Conservation (phyloP, 1,140 invertebrate species). For the Dinoponera quadriceps region DNA sequence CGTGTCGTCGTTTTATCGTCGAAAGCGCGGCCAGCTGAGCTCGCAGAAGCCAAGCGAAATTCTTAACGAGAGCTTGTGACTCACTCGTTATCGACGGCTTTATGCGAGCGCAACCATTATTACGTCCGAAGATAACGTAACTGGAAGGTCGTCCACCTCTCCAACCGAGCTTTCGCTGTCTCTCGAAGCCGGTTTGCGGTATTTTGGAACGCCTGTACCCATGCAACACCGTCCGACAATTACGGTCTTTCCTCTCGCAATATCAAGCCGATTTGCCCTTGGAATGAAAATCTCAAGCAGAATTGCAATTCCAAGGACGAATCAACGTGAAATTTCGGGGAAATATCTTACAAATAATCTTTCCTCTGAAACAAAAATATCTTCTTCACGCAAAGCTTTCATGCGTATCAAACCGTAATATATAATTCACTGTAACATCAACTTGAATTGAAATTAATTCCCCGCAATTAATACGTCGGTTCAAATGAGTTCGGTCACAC, state of each 20-base stretch:
- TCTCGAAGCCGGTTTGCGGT: neutral
- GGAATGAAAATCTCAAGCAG: no score
- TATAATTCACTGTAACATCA: no score
- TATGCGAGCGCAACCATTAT: slow-evolving; percentile 19
- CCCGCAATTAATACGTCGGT: neutral
- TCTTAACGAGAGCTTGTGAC: slow-evolving; percentile 48
- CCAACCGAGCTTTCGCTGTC: slow-evolving; percentile 20
- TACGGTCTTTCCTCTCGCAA: neutral
- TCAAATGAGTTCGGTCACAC: no score
- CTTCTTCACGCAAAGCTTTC: no score
- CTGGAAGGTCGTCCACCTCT: slow-evolving; percentile 48
- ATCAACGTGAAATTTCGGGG: no score
- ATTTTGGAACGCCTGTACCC: neutral
- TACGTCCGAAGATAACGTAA: slow-evolving; percentile 58
- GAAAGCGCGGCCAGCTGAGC: slow-evolving; percentile 39
- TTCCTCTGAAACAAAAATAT: no score
- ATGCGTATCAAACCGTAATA: no score
- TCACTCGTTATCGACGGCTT: slow-evolving; percentile 51
- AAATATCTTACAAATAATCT: no score
- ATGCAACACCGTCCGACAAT: neutral
- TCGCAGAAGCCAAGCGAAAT: slow-evolving; percentile 21
- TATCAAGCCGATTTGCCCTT: neutral
- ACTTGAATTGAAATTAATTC: neutral
- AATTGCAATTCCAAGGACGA: no score
- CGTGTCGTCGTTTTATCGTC: slow-evolving; percentile 46